These are phyloP conservation scores for Encarsia formosa DNA, from an alignment of 2,888 invertebrate species.

Conservation along the genomic window DNA sequence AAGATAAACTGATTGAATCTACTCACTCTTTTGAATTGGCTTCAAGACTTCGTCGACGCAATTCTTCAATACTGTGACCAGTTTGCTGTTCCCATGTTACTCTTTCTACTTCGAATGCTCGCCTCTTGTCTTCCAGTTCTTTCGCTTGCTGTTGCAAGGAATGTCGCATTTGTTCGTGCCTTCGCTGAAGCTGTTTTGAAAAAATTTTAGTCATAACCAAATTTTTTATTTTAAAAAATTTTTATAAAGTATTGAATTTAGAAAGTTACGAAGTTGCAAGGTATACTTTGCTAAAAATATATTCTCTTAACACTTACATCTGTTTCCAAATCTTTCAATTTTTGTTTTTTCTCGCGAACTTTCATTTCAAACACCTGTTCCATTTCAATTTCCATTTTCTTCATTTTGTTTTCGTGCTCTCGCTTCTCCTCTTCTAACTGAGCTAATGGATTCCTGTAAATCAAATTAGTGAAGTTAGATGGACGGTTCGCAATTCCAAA, in stretches of 20 bases:
- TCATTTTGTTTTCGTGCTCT: conserved; percentile 94
- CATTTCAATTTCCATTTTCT: conserved; percentile 98
- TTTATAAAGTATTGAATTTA: not conserved
- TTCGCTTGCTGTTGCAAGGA: conserved; percentile 84
- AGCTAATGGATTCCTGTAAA: conserved; percentile 87
- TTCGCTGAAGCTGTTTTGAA: conserved; percentile 66
- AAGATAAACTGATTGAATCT: conserved; percentile 1
- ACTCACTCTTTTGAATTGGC: conserved; percentile 85
- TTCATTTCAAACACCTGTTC: conserved; percentile 99
- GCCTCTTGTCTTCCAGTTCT: conserved; percentile 85
- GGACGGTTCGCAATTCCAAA: too few relatives aligned
- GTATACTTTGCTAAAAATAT: too few relatives aligned
- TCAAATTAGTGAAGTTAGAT: not conserved
- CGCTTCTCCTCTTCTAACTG: conserved; percentile 98
- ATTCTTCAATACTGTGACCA: conserved; percentile 83
- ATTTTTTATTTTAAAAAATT: not conserved
- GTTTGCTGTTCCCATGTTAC: conserved; percentile 86
- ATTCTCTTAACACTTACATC: conserved; percentile 57
- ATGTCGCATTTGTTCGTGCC: conserved; percentile 79
- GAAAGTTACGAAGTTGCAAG: not conserved
- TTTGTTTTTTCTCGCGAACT: conserved; percentile 92
- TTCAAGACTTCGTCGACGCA: conserved; percentile 81
- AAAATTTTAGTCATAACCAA: too few relatives aligned
- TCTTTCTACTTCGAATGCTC: conserved; percentile 80
- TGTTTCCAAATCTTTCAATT: conserved; percentile 90